Evolutionary conservation across 1,140 invertebrate genomes (phyloP), one percentile per base, ranked within the genome.

Genomic region (Episyrphus balteatus): DNA sequence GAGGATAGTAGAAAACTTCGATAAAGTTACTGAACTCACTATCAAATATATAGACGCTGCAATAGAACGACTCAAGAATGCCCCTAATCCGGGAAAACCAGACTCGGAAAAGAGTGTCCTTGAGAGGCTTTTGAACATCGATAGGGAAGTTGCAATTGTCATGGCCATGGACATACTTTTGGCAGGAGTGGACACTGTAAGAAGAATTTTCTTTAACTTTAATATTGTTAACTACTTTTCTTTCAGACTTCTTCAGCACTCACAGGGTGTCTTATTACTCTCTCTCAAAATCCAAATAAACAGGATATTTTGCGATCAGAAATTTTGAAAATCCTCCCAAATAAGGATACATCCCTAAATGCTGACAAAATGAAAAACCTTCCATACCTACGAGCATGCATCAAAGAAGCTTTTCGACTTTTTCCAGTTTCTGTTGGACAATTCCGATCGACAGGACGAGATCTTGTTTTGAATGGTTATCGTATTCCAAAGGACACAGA

Each of bases 101-200:
- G 54, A 55, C 15, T 14, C 42, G 1, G 57, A 59, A 39, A 44
- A 53, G 32, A 75, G 73, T 56, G 67, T 82, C 41, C 57, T 82
- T 18, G 73, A 79, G 51, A 76, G 76, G 56, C 55, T 81, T 34
- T 54, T 79, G 1, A 72, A 69, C 54, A 75, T 77, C 14, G 74
- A 82, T 55, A 70, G 75, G 50, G 70, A 74, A 56, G 64, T 75
- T 8, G 80, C 79, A 0, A 55, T 71, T 13, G 69, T 77, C 3
- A 81, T 88, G 75, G 77, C 81, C 8, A 69, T 77, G 48, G 84
- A 88, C 58, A 80, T 84, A 74, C 53, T 88, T 31, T 70, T 83
- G 34, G 83, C 81, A 17, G 84, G 84, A 32, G 76, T 86, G 36
- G 84, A 88, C 64, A 87, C 83, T 49, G 81, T 83, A 68, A 70